Base-by-base conservation (phyloP, 2,113 vertebrate genomes). In the Solea solea region DNA sequence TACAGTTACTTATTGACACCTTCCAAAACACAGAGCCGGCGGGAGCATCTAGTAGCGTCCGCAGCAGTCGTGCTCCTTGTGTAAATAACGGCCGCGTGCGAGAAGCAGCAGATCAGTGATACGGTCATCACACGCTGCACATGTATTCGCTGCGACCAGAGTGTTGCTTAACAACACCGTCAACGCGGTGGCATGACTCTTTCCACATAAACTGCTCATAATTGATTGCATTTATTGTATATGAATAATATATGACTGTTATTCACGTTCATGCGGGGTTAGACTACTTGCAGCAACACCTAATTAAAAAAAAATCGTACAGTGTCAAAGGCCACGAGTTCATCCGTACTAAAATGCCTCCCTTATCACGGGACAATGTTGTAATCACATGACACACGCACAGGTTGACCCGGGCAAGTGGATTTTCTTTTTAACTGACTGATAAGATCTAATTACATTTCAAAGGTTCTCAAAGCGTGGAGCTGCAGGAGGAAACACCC, bases 391-490 rank as follows among this genome's bases (percentile, higher is more conserved):
- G 85, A 82, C 73, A 75, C 9, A 61, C 68, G 78, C 61, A 76
- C 57, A 59, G n/a, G 57, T 63, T 88, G 82, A 84, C 78, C 76
- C 1, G 62, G 34, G 71, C 81, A 72, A 71, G 78, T 72, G 69
- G 50, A 75, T 46, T 2, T 10, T 63, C 70, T 75, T 90, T 73
- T 91, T 90, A 86, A 91, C 68, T 79, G 81, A 84, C 81, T 68
- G 83, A 92, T 92, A 90, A 92, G 83, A 87, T 82, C 73, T 76
- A 87, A 91, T 88, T 84, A 90, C 85, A 88, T 91, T 75, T 91
- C 91, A 90, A 89, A 92, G 87, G 87, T 92, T 92, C 58, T 39
- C 54, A 67, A 76, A 78, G 67, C 55, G 60, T 56, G 69, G 41
- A 67, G 42, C 53, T 71, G 44, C 64, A 46, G 11, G 52, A 74